Conservation (phyloP, 2,113 vertebrate species). For the Tonatia bakeri region DNA sequence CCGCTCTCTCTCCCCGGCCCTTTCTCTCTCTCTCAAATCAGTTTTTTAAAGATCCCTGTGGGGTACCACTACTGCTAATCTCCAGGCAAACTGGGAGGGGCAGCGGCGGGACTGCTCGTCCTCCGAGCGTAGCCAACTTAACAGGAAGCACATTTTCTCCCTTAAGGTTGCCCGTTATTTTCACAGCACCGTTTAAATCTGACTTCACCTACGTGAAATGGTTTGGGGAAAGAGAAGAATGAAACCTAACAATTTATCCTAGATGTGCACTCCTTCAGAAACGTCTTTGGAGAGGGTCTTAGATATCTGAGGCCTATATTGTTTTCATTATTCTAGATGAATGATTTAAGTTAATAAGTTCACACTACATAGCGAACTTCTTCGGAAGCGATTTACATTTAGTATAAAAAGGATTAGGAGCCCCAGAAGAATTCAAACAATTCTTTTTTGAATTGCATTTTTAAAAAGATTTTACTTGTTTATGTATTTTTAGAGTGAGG, state of each 20-base stretch:
- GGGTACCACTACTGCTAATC: not conserved
- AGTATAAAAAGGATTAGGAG: not conserved
- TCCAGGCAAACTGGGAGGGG: not conserved
- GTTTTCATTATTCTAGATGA: not conserved
- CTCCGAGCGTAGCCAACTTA: not conserved
- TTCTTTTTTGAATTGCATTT: not conserved
- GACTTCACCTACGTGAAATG: not conserved
- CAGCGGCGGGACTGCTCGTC: not conserved
- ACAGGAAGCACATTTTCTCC: not conserved
- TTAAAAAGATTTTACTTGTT: too few relatives aligned
- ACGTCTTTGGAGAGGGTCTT: not conserved
- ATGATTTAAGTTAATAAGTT: not conserved
- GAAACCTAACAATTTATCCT: not conserved
- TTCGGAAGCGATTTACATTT: not conserved
- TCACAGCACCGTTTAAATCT: not conserved
- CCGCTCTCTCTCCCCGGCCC: not conserved
- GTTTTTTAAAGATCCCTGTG: not conserved
- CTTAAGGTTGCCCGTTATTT: not conserved
- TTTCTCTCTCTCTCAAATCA: not conserved
- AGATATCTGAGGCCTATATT: not conserved
- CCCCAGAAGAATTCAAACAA: not conserved
- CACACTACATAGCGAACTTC: not conserved
- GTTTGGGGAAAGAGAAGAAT: not conserved
- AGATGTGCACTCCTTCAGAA: not conserved
- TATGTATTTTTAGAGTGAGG: too few relatives aligned